Evolutionary conservation across 1,140 invertebrate genomes (phyloP), one percentile per base, ranked within the genome.

Genomic region (Gonatopus flavifemur): DNA sequence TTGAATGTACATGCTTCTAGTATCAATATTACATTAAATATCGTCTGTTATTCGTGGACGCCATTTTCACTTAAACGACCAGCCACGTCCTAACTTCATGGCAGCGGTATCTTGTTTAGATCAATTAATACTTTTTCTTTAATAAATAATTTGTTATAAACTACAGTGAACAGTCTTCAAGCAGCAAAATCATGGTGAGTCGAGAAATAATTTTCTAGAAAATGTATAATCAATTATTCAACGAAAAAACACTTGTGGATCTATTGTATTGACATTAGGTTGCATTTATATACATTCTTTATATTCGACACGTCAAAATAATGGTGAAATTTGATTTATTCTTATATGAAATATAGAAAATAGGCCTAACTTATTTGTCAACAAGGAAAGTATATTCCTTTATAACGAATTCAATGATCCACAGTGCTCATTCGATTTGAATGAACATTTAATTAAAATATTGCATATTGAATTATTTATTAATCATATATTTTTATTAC

Each of bases 21-120:
- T n/a, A n/a, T n/a, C n/a, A n/a, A n/a, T n/a, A n/a, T n/a, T n/a
- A n/a, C n/a, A n/a, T n/a, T n/a, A n/a, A n/a, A n/a, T n/a, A n/a
- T n/a, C n/a, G n/a, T n/a, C n/a, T n/a, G n/a, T n/a, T n/a, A n/a
- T n/a, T n/a, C n/a, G 36, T 31, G 33, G 54, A 49, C 65, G 65
- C 65, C 53, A 57, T 62, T 48, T 64, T 55, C 42, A 15, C 7
- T 41, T 18, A 24, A 38, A 33, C 28, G 41, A 64, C 43, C 28
- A 56, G 68, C 68, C 68, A 70, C 68, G 68, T 70, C 65, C 51
- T 62, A 62, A 70, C 59, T 70, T 69, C 45, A 66, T 64, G 54
- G 61, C 52, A 53, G 50, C 49, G 48, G 56, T 46, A 32, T 58
- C 57, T 57, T 62, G 55, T 66, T 64, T 61, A 25, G 48, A 43